These are phyloP conservation scores for Leptinotarsa undecemlineata DNA, from an alignment of 1,140 invertebrate species.

Conservation along the genomic window DNA sequence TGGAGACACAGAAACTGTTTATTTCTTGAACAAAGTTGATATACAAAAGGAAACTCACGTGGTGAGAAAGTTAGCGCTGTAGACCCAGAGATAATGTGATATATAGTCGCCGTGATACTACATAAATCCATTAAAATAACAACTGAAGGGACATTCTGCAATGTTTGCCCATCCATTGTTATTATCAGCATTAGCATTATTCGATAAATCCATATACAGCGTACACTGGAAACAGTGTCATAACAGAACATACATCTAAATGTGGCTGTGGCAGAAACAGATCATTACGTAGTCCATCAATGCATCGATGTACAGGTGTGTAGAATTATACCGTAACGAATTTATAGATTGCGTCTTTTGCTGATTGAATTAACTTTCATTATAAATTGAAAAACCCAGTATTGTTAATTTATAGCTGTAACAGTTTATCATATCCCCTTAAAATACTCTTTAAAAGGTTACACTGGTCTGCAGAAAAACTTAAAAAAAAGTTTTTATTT, in stretches of 20 bases:
- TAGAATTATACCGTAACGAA: too few relatives aligned
- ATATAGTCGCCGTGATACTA: not conserved
- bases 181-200: not conserved
- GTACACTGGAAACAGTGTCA: not conserved
- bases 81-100: not conserved
- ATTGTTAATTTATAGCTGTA: too few relatives aligned
- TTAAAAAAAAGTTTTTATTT: too few relatives aligned
- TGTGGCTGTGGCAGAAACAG: not conserved
- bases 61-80: not conserved
- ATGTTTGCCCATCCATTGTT: slow-evolving; percentile 1
- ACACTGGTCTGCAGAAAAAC: too few relatives aligned
- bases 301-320: not conserved
- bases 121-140: slow-evolving; percentile 7
- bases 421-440: too few relatives aligned
- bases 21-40: too few relatives aligned
- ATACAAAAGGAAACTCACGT: not conserved
- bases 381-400: too few relatives aligned
- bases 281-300: not conserved
- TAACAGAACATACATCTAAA: slow-evolving; percentile 2
- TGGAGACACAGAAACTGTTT: too few relatives aligned
- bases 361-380: too few relatives aligned
- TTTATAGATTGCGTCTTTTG: too few relatives aligned
- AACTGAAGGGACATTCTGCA: not conserved
- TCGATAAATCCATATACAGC: slow-evolving; percentile 3
- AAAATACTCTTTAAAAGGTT: too few relatives aligned